These are phyloP conservation scores for Ambastaia sidthimunki DNA, from an alignment of 2,797 vertebrate species.

Conservation along the genomic window DNA sequence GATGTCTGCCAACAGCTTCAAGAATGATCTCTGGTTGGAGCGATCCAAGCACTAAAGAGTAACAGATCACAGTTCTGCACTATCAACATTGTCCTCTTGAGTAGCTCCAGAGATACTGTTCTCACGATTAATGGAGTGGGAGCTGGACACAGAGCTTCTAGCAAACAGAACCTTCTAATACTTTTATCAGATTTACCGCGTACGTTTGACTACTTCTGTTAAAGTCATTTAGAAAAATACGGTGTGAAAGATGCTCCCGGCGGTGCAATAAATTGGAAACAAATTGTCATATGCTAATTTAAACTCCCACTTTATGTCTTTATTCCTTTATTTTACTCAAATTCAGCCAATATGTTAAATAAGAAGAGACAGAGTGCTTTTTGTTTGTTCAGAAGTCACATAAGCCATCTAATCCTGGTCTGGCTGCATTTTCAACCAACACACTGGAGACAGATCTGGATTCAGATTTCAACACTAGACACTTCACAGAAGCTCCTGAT, in stretches of 20 bases:
- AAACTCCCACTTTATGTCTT: no score
- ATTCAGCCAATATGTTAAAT: conserved; percentile 56
- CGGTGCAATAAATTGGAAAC: neutral
- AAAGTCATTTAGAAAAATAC: neutral
- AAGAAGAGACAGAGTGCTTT: conserved; percentile 20
- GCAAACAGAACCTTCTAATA: neutral
- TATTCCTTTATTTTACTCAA: conserved; percentile 28
- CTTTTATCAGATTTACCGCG: neutral
- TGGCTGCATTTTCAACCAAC: conserved; percentile 36
- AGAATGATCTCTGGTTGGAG: conserved; percentile 5
- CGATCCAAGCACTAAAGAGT: conserved; percentile 7
- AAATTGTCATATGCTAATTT: neutral
- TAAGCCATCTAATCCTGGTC: conserved; percentile 37
- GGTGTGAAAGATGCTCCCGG: neutral
- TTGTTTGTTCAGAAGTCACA: conserved; percentile 44
- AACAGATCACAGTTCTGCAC: neutral
- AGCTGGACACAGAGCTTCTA: neutral
- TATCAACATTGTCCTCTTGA: conserved; percentile 1
- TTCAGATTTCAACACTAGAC: conserved; percentile 3
- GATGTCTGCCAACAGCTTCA: neutral
- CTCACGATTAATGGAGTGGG: neutral
- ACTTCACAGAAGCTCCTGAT: neutral
- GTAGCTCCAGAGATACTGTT: neutral
- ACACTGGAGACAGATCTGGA: neutral
- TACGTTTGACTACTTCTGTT: neutral